These are phyloP conservation scores for Hafferia zeledoni DNA, from an alignment of 2,797 vertebrate species.

Conservation along the genomic window DNA sequence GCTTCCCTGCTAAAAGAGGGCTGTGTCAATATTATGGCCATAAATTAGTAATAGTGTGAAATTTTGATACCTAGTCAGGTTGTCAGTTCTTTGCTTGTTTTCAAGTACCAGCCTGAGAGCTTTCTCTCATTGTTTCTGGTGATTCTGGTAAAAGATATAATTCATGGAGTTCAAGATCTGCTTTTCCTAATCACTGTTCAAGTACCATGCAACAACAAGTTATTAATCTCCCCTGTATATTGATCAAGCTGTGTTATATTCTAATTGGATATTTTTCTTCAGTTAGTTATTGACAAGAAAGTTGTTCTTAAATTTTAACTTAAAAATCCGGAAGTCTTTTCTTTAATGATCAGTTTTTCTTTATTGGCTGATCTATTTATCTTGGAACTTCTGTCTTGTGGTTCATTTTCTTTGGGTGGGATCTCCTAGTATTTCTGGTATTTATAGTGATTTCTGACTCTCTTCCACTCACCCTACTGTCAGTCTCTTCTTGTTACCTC, in stretches of 20 bases:
- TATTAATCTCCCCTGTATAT: neutral
- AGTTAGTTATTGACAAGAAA: neutral
- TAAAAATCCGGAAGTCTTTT: neutral
- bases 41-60: neutral
- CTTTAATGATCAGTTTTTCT: neutral
- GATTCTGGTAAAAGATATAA: neutral
- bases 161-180: neutral
- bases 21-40: neutral
- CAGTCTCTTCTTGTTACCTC: neutral
- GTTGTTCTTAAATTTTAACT: neutral
- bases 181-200: neutral
- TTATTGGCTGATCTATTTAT: neutral
- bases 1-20: neutral
- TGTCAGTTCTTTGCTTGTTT: neutral
- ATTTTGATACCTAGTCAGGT: neutral
- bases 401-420: neutral
- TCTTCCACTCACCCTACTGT: neutral
- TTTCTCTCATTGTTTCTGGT: neutral
- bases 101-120: neutral
- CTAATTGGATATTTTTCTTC: neutral
- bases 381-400: neutral
- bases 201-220: neutral
- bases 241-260: fast-evolving
- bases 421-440: neutral
- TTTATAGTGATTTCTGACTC: neutral